These are phyloP conservation scores for Abramis brama DNA, from an alignment of 2,113 vertebrate genomes.

Conservation along the genomic window DNA sequence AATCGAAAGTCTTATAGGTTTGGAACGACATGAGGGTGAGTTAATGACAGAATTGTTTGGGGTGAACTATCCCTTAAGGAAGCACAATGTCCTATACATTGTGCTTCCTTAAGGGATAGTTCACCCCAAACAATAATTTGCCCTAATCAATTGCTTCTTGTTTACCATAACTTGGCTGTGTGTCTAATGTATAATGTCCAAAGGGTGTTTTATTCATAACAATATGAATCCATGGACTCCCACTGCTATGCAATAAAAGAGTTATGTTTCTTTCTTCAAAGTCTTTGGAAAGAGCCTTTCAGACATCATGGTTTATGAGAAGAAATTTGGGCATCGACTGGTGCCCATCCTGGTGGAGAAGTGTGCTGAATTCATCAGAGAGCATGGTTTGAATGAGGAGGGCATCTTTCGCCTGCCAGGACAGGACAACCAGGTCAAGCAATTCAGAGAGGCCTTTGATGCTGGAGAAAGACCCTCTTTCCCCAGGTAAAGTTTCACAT, in stretches of 20 bases:
- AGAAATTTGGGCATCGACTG: slow-evolving; percentile 81
- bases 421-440: slow-evolving; percentile 92
- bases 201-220: not conserved
- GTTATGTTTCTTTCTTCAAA: slow-evolving; percentile 49
- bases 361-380: slow-evolving; percentile 86
- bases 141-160: not conserved
- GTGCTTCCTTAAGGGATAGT: too few relatives aligned
- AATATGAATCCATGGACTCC: not conserved
- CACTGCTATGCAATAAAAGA: not conserved
- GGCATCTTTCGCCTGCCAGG: slow-evolving; percentile 96
- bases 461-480: slow-evolving; percentile 93
- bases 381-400: slow-evolving; percentile 86
- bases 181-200: not conserved
- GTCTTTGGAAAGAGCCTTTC: slow-evolving; percentile 88
- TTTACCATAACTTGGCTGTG: not conserved
- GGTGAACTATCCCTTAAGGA: too few relatives aligned
- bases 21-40: too few relatives aligned
- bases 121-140: too few relatives aligned
- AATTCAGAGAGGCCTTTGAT: slow-evolving; percentile 90
- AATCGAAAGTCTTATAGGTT: too few relatives aligned
- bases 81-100: too few relatives aligned
- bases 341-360: slow-evolving; percentile 94
- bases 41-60: too few relatives aligned
- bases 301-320: slow-evolving; percentile 87
- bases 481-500: slow-evolving; percentile 74